Conservation (phyloP, 2,797 vertebrate species). For the Amniataba percoides region DNA sequence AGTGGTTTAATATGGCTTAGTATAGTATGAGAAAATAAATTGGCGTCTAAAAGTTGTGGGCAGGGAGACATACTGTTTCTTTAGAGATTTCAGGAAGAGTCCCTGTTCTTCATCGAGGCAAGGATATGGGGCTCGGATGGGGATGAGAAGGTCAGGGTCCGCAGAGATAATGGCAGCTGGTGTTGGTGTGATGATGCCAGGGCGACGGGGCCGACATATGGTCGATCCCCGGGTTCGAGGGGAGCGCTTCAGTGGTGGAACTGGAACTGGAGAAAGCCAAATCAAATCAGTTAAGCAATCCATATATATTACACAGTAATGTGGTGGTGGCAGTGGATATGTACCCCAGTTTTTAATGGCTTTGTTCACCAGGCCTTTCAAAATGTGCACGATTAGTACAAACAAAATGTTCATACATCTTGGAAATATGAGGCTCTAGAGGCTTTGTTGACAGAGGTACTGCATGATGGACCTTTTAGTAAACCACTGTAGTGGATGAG, state of each 20-base stretch:
- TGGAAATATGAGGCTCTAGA: not conserved
- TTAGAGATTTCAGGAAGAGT: constrained; percentile 89
- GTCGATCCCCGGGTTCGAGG: constrained; percentile 87
- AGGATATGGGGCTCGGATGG: constrained; percentile 89
- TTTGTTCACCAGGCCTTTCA: not conserved
- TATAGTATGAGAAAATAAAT: not conserved
- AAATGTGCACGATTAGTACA: rapidly evolving
- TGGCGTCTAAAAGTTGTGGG: constrained; percentile 1
- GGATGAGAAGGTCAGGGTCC: constrained; percentile 95
- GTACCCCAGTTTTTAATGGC: not conserved
- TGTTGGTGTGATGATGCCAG: constrained; percentile 85
- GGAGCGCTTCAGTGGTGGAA: constrained; percentile 88
- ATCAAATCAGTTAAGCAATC: constrained; percentile 16
- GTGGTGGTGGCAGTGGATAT: not conserved
- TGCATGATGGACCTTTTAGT: not conserved
- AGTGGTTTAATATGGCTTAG: not conserved
- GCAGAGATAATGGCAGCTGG: constrained; percentile 85
- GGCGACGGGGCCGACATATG: constrained; percentile 89
- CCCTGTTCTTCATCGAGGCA: constrained; percentile 92
- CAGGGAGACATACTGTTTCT: constrained; percentile 89
- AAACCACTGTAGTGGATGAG: not conserved
- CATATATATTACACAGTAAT: not conserved
- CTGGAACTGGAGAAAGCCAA: constrained; percentile 77
- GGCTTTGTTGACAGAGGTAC: not conserved
- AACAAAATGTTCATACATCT: not conserved